Percentiles rank a stretch among this genome's conserved stretches.
Conservation (phyloP, 2,888 invertebrate genomes). For the Hydriomena furcata region DNA sequence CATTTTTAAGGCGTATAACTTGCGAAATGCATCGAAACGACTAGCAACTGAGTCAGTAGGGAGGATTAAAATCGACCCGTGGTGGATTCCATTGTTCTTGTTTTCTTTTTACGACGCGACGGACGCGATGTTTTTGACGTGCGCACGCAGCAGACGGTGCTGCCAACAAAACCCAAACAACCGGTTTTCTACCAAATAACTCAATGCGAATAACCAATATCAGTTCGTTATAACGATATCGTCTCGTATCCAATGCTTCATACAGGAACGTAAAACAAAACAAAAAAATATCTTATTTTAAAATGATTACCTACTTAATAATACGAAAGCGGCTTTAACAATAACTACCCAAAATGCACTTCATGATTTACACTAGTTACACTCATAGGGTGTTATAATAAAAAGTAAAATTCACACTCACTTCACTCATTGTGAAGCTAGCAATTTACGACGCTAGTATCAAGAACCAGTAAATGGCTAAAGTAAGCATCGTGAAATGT, state of each 20-base stretch:
- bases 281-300: too few species aligned
- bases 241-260: not conserved
- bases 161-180: constrained; percentile 43
- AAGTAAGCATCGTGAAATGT: constrained; percentile 58
- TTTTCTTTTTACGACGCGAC: constrained; percentile 54
- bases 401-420: constrained; percentile 32
- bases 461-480: constrained; percentile 53
- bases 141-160: constrained; percentile 55
- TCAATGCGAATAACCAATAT: not conserved
- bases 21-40: constrained; percentile 37
- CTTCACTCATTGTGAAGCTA: constrained; percentile 47
- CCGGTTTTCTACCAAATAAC: constrained; percentile 15
- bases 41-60: constrained; percentile 38
- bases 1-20: constrained; percentile 78
- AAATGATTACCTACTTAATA: too few species aligned
- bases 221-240: constrained; percentile 7
- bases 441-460: constrained; percentile 29
- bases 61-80: constrained; percentile 51
- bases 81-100: constrained; percentile 66
- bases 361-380: constrained; percentile 17
- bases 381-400: constrained; percentile 18
- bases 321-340: not conserved
- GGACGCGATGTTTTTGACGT: constrained; percentile 67
- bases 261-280: too few species aligned
- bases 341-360: constrained; percentile 6